Evolutionary conservation across 2,113 vertebrate species (phyloP).

Genomic region (Anas platyrhynchos): DNA sequence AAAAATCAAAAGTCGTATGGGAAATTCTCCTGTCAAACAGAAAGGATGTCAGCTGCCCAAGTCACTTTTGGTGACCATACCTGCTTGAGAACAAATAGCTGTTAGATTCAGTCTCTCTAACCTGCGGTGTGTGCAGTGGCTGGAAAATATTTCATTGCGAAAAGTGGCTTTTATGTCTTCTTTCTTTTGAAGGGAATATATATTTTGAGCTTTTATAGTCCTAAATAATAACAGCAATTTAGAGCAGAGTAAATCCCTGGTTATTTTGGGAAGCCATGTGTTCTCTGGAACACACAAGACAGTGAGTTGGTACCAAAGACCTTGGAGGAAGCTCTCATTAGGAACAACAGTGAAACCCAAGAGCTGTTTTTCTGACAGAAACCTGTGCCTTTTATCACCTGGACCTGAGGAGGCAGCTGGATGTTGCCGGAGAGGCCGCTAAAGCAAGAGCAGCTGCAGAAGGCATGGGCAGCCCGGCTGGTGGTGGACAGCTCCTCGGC

Average conservation of each 20-base stretch:
- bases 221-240: neutral
- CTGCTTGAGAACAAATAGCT: neutral
- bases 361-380: neutral
- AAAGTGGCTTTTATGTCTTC: neutral
- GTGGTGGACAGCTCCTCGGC: neutral
- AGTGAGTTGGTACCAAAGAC: neutral
- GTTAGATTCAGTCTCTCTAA: neutral
- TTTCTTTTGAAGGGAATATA: neutral
- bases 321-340: neutral
- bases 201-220: neutral
- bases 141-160: neutral
- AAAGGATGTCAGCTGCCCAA: neutral
- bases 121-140: neutral
- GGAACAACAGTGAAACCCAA: neutral
- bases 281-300: neutral
- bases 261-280: neutral
- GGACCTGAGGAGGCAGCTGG: neutral
- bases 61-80: neutral
- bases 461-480: fast-evolving
- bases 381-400: fast-evolving
- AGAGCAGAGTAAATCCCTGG: neutral
- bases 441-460: fast-evolving
- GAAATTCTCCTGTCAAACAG: neutral
- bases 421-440: neutral
- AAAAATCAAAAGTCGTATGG: neutral